Evolutionary conservation across 2,888 invertebrate genomes (phyloP).

Genomic region (Eubasilissa splendida): DNA sequence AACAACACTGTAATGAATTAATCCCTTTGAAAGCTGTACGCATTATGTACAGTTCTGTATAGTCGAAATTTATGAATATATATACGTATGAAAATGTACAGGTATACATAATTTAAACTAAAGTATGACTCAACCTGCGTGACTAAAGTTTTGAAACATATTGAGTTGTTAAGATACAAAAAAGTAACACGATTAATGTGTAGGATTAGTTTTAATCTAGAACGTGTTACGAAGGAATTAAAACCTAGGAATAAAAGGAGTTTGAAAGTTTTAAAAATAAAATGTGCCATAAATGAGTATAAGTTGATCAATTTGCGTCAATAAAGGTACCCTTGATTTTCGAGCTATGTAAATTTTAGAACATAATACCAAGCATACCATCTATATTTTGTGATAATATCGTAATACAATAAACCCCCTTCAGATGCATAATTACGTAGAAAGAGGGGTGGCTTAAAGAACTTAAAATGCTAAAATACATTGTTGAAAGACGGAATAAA

Average conservation of each 20-base stretch:
- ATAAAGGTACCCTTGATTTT: slow-evolving; percentile 2
- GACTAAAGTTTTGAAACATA: slow-evolving; percentile 42
- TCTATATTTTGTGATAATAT: not conserved
- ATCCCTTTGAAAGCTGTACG: slow-evolving; percentile 24
- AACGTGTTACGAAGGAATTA: slow-evolving; percentile 23
- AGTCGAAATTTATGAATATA: not conserved
- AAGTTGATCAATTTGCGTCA: not conserved
- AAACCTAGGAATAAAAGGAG: slow-evolving; percentile 7
- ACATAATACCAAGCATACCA: not conserved
- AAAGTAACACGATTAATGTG: slow-evolving; percentile 36
- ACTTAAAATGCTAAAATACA: too few species aligned
- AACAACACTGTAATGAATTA: not conserved
- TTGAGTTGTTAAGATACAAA: slow-evolving; percentile 38
- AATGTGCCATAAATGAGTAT: not conserved
- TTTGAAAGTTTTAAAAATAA: slow-evolving; percentile 12
- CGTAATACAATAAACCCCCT: slow-evolving; percentile 2
- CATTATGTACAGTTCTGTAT: not conserved
- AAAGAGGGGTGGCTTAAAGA: too few species aligned
- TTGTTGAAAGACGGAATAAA: too few species aligned
- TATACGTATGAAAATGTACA: not conserved
- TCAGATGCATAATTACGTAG: too few species aligned
- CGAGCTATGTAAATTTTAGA: slow-evolving; percentile 1
- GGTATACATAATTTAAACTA: not conserved
- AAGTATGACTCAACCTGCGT: slow-evolving; percentile 53
- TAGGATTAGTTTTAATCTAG: slow-evolving; percentile 13